phyloP scores from a whole-genome alignment of 2,113 vertebrate species.

The Arenaria interpres region DNA sequence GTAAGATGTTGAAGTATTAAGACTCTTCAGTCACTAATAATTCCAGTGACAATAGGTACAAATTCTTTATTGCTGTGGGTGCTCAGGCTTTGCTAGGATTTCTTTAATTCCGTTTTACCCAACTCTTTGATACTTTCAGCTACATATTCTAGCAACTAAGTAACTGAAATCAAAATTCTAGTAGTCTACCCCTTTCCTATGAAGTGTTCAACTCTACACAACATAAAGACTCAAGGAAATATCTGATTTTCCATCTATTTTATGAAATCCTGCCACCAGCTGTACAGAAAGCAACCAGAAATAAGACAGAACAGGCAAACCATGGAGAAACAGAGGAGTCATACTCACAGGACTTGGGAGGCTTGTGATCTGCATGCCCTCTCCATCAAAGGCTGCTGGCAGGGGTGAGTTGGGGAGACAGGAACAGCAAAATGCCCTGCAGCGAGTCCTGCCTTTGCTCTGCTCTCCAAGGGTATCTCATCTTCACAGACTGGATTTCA shows the following conservation, averaged over 20 bases:
- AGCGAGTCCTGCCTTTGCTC: background rate
- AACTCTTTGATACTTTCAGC: background rate
- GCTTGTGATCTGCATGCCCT: background rate
- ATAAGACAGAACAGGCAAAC: background rate
- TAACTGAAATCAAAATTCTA: background rate
- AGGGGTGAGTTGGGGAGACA: background rate
- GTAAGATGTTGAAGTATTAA: background rate
- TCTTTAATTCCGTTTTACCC: background rate
- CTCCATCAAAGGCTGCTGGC: background rate
- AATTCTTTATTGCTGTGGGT: background rate
- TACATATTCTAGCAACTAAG: background rate
- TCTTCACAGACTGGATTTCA: background rate
- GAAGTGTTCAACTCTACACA: background rate
- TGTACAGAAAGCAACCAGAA: background rate
- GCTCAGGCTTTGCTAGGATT: background rate
- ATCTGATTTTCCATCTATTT: background rate
- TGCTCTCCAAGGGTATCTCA: background rate
- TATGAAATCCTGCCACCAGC: background rate
- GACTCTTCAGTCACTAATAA: background rate
- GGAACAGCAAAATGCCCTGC: background rate
- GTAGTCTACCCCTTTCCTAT: background rate
- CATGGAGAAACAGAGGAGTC: background rate
- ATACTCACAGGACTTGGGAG: background rate
- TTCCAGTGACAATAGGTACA: background rate
- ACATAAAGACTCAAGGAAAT: background rate